Percentiles rank a stretch among this genome's conserved stretches.
Conservation (phyloP, 1,140 invertebrate genomes). For the Papilio xuthus region DNA sequence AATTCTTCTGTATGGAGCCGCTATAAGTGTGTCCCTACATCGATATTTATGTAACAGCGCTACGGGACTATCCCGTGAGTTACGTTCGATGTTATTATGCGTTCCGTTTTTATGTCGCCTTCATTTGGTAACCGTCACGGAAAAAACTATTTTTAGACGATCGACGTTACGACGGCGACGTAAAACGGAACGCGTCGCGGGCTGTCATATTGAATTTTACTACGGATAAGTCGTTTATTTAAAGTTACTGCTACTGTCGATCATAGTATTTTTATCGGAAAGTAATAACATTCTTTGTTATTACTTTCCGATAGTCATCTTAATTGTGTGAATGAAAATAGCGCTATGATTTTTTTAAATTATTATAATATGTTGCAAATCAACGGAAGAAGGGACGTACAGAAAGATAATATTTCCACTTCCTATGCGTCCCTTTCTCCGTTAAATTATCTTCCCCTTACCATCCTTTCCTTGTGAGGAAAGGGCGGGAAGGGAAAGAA, state of each 20-base stretch:
- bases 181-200: slow-evolving; percentile 64
- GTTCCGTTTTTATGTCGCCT: slow-evolving; percentile 66
- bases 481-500: too few relatives aligned
- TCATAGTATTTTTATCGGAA: slow-evolving; percentile 38
- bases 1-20: slow-evolving; percentile 36
- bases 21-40: slow-evolving; percentile 39
- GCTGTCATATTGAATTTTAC: slow-evolving; percentile 74
- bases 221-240: slow-evolving; percentile 59
- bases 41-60: slow-evolving; percentile 61
- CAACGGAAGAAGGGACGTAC: too few relatives aligned
- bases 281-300: slow-evolving; percentile 11
- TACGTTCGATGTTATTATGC: slow-evolving; percentile 67
- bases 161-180: slow-evolving; percentile 51
- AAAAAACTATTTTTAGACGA: slow-evolving; percentile 68
- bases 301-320: too few relatives aligned
- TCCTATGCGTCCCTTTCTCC: too few relatives aligned
- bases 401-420: too few relatives aligned
- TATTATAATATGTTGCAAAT: too few relatives aligned
- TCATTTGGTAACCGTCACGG: slow-evolving; percentile 63
- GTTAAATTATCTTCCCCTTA: too few relatives aligned
- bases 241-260: slow-evolving; percentile 38
- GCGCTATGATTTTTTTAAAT: too few relatives aligned
- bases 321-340: too few relatives aligned
- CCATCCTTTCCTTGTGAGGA: too few relatives aligned
- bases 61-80: slow-evolving; percentile 65